Evolutionary conservation across 2,113 vertebrate species (phyloP), one percentile per base, ranked within the genome.

Genomic region (Mixornis gularis): DNA sequence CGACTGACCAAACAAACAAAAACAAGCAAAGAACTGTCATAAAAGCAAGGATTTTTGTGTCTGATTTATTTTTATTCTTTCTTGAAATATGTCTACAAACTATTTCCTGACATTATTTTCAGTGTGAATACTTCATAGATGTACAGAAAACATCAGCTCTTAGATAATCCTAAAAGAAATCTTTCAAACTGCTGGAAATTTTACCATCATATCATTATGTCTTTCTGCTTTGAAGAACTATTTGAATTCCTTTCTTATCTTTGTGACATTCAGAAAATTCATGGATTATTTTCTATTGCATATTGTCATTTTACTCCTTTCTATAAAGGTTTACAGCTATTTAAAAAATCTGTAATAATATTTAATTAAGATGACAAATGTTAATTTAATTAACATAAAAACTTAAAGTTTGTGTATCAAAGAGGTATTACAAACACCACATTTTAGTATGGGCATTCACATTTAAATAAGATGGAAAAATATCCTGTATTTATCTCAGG

Each of bases 321-420:
- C 18, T 79, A 34, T 16, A 69, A 30, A 82, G 32, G 3, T 82
- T 87, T 76, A 32, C 8, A 71, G 21, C 19, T 56, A 48, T 87
- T 93, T 63, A 2, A n/a, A 86, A 87, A 89, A 58, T 48, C 4
- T 68, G 21, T 44, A 85, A 60, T 60, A 77, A 1, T 18, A 62
- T 87, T 87, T 56, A 85, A 91, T 91, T 82, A 87, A 82, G 80
- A 79, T 36, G 1, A 52, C 7, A 77, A 82, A 76, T 10, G 36
- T 40, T 91, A 72, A 87, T 91, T 87, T 90, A 72, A 91, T 82
- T 94, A 72, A 7, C 66, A 90, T 73, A 90, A 79, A 82, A 48
- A 4, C 30, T 69, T 82, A 55, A 87, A 69, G 12, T 58, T 87
- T 40, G 2, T 69, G 5, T 72, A 65, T 79, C 53, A 82, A 91